These are phyloP conservation scores for Lutraria lutraria DNA, from an alignment of 2,888 invertebrate genomes.

Conservation along the genomic window DNA sequence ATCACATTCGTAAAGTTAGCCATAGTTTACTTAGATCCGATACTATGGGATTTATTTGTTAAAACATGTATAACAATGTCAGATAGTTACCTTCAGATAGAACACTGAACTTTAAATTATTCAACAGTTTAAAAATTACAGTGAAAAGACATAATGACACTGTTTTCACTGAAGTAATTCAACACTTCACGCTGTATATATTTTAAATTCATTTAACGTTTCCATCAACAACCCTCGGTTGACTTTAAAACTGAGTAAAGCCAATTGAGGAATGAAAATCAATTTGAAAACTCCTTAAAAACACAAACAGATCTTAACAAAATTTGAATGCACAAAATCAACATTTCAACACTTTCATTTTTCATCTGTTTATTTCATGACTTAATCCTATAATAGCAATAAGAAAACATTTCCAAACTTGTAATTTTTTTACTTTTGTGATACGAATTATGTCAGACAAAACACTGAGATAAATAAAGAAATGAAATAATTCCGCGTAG, in stretches of 20 bases:
- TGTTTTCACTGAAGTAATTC: background rate
- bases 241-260: background rate
- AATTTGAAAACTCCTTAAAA: background rate
- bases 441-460: background rate
- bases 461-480: background rate
- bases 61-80: slow-evolving; percentile 29
- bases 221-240: background rate
- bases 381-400: background rate
- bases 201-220: background rate
- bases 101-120: background rate
- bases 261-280: background rate
- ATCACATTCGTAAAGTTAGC: slow-evolving; percentile 36
- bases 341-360: background rate
- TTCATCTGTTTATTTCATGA: background rate
- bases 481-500: background rate
- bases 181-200: background rate
- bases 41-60: background rate
- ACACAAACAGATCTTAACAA: background rate
- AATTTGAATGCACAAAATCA: background rate
- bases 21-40: slow-evolving; percentile 23
- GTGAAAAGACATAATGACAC: background rate
- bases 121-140: background rate
- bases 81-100: slow-evolving; percentile 22
- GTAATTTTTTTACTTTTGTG: background rate
- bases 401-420: background rate